Evolutionary conservation across 2,797 vertebrate species (phyloP).

Genomic region (Poeciliopsis gracilis): DNA sequence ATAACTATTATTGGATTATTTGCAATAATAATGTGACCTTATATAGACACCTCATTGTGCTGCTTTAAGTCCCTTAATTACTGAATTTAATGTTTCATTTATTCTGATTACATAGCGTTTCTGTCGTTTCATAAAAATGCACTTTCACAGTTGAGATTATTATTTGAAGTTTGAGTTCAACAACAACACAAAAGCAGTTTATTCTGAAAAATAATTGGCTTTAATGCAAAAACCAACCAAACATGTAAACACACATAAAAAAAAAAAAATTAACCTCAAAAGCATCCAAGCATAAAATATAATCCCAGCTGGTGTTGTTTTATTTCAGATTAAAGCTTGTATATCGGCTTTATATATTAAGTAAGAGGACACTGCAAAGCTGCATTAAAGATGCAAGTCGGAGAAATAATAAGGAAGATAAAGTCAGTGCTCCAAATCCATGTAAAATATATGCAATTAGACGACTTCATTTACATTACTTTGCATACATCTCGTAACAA

Average conservation of each 20-base stretch:
- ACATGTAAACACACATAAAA: not conserved
- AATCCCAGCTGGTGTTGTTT: not conserved
- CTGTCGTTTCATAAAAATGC: not conserved
- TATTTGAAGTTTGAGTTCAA: not conserved
- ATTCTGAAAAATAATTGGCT: not conserved
- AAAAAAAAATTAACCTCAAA: not conserved
- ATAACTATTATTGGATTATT: no score
- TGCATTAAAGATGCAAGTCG: conserved; percentile 2
- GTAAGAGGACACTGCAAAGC: not conserved
- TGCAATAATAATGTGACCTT: no score
- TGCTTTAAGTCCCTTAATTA: not conserved
- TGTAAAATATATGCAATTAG: conserved; percentile 4
- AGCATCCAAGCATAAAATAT: not conserved
- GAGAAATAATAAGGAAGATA: conserved; percentile 5
- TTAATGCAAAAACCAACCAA: not conserved
- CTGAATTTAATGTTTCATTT: not conserved
- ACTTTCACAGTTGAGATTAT: not conserved
- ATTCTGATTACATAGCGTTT: not conserved
- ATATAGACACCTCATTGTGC: no score
- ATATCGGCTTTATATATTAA: not conserved
- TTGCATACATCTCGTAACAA: conserved; percentile 14
- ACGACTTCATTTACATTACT: not conserved
- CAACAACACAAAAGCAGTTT: not conserved
- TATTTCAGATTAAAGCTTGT: not conserved
- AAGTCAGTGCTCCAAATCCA: conserved; percentile 9